Evolutionary conservation across 1,140 invertebrate species (phyloP).

Genomic region (Centruroides sculpturatus): DNA sequence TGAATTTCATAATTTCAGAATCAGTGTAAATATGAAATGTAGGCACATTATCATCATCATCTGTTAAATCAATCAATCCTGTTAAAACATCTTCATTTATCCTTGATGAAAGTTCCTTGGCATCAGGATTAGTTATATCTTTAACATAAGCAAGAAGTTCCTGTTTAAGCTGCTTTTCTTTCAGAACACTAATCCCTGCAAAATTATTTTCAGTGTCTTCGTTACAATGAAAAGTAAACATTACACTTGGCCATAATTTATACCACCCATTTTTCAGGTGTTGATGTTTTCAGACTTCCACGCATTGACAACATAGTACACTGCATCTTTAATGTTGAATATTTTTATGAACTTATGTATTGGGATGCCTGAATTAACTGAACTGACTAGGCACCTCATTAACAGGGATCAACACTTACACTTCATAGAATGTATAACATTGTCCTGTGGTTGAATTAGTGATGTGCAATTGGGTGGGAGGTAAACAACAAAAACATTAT

Average conservation of each 20-base stretch:
- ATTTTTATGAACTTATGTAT: not conserved
- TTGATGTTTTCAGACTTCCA: not conserved
- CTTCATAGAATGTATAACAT: not conserved
- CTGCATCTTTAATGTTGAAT: not conserved
- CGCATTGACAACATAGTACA: not conserved
- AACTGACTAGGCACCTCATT: not conserved
- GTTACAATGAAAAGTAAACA: too few species aligned
- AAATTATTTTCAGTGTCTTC: not conserved
- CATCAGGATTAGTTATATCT: too few species aligned
- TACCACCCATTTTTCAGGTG: too few species aligned
- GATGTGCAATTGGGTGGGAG: not conserved
- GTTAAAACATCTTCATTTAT: not conserved
- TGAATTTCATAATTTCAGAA: not conserved
- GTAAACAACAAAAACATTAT: not conserved
- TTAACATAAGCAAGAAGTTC: not conserved
- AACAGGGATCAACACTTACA: not conserved
- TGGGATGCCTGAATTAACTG: not conserved
- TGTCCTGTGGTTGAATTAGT: not conserved
- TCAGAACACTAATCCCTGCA: not conserved
- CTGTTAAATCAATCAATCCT: not conserved
- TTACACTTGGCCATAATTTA: too few species aligned
- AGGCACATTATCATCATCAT: not conserved
- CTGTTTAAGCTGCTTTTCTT: not conserved
- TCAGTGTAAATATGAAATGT: not conserved
- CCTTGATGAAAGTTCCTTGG: too few species aligned